phyloP scores from a whole-genome alignment of 2,888 invertebrate species.

The Diplolepis rosae region DNA sequence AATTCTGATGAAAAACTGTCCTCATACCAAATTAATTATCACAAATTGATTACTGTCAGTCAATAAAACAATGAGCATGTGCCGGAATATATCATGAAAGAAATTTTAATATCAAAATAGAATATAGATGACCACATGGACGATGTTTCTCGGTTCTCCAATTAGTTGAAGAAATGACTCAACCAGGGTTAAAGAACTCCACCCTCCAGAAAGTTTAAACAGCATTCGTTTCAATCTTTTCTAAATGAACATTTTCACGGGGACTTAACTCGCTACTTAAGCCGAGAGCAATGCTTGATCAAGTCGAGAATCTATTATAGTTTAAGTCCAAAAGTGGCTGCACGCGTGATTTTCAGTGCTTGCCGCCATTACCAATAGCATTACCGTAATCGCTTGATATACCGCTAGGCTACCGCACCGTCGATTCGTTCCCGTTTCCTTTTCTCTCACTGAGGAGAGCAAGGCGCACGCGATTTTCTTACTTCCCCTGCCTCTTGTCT shows the following conservation, averaged over 20 bases:
- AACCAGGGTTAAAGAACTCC: background rate
- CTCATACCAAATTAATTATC: too few species aligned
- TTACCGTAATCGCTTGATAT: slow-evolving; percentile 60
- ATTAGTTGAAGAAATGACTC: background rate
- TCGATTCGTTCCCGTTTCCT: slow-evolving; percentile 67
- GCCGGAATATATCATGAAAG: too few species aligned
- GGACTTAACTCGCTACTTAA: background rate
- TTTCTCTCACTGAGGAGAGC: slow-evolving; percentile 37
- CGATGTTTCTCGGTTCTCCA: background rate
- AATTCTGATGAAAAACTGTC: too few species aligned
- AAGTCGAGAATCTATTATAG: too few species aligned
- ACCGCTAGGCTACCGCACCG: slow-evolving; percentile 66
- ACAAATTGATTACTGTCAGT: too few species aligned
- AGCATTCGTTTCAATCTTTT: background rate
- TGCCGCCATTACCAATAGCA: slow-evolving; percentile 53
- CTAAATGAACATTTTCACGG: background rate
- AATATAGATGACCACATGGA: too few species aligned
- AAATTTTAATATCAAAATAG: too few species aligned
- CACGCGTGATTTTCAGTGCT: slow-evolving; percentile 36
- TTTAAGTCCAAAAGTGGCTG: slow-evolving; percentile 41
- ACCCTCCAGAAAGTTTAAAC: background rate
- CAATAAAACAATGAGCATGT: too few species aligned
- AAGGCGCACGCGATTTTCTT: slow-evolving; percentile 24
- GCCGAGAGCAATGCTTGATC: background rate
- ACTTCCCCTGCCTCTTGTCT: slow-evolving; percentile 33